These are phyloP conservation scores for Colius striatus DNA, from an alignment of 2,113 vertebrate species.

Conservation along the genomic window DNA sequence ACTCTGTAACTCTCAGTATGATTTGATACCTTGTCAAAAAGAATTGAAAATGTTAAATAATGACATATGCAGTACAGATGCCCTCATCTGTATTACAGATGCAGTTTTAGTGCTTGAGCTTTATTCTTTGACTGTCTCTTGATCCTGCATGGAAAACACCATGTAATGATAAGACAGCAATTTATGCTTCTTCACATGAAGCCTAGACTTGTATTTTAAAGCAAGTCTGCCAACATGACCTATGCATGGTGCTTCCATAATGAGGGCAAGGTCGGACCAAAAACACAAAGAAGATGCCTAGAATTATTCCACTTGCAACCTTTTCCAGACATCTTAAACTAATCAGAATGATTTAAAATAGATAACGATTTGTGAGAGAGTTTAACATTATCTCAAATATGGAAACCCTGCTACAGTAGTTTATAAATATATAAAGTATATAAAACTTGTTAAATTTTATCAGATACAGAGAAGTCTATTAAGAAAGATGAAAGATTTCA, in stretches of 20 bases:
- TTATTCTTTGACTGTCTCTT: slow-evolving; percentile 10
- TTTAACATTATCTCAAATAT: not conserved
- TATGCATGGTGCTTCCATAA: slow-evolving; percentile 29
- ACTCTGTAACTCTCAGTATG: not conserved
- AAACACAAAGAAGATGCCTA: slow-evolving; percentile 10
- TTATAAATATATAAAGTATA: not conserved
- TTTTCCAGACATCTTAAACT: slow-evolving; percentile 30
- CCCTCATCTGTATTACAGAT: not conserved
- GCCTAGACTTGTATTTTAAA: slow-evolving; percentile 38
- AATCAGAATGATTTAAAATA: slow-evolving; percentile 49
- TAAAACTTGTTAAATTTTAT: not conserved
- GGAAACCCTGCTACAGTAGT: not conserved
- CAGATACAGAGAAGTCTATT: not conserved
- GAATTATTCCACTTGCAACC: slow-evolving; percentile 42
- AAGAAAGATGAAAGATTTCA: not conserved
- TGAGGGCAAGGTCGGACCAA: not conserved
- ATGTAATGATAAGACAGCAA: not conserved
- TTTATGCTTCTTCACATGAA: slow-evolving; percentile 41
- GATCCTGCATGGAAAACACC: slow-evolving; percentile 19
- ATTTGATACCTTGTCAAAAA: slow-evolving; percentile 31
- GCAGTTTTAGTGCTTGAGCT: not conserved
- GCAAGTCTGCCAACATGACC: slow-evolving; percentile 3
- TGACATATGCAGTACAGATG: slow-evolving; percentile 4
- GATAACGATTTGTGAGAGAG: slow-evolving; percentile 35
- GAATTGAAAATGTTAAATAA: not conserved